A percentile compares a stretch with the other conserved stretches of the same genome.
phyloP scores from a whole-genome alignment of 1,140 invertebrate genomes.

The Macrotrachela quadricornifera region DNA sequence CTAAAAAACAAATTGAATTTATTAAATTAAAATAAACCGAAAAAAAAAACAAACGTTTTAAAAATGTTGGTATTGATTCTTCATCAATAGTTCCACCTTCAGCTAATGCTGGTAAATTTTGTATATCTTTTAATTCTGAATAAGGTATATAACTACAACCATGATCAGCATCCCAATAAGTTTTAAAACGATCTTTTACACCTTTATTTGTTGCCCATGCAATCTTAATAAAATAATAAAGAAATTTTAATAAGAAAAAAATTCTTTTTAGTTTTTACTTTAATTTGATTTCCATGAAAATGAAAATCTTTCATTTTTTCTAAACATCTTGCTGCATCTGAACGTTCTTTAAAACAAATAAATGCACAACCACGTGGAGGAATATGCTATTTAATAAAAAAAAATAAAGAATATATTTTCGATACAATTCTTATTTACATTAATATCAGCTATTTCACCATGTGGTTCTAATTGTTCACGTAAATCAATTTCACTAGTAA shows the following conservation, averaged over 20 bases:
- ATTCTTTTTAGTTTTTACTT: constrained; percentile 35
- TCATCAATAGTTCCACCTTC: no score
- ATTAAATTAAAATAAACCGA: no score
- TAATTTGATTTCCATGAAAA: constrained; percentile 49
- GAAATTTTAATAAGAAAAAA: no score
- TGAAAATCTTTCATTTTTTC: constrained; percentile 62
- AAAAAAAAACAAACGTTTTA: no score
- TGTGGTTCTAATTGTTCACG: constrained; percentile 65
- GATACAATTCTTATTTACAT: not conserved
- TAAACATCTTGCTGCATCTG: constrained; percentile 66
- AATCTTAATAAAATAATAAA: no score
- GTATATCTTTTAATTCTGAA: no score
- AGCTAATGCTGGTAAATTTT: no score
- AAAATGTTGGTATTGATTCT: no score
- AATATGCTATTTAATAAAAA: constrained; percentile 41
- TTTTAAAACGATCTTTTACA: constrained; percentile 1
- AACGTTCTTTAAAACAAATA: constrained; percentile 75
- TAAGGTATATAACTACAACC: constrained; percentile 4
- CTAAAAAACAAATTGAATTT: no score
- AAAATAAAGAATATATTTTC: not conserved
- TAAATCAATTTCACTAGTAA: constrained; percentile 68
- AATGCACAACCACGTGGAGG: constrained; percentile 84
- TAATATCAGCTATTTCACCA: constrained; percentile 30
- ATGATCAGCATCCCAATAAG: constrained; percentile 3
- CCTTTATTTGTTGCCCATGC: constrained; percentile 7